Conservation (phyloP, 2,797 vertebrate genomes). For the Alca torda region DNA sequence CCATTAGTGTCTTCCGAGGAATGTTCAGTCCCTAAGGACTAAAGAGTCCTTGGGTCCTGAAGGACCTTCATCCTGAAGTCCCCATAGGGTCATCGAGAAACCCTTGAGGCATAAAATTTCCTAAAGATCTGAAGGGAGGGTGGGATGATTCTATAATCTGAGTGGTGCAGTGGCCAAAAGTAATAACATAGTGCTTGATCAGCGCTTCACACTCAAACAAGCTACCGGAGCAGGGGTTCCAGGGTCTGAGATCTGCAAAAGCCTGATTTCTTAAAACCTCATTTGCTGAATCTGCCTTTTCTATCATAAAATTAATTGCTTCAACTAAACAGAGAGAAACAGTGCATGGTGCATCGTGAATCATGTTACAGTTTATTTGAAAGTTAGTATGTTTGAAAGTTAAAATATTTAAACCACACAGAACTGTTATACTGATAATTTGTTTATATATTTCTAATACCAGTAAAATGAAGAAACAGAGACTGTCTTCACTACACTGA, state of each 20-base stretch:
- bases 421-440: background rate
- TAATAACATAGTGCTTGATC: constrained; percentile 27
- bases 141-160: background rate
- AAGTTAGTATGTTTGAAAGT: background rate
- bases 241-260: constrained; percentile 15
- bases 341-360: background rate
- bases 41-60: background rate
- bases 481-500: background rate
- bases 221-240: constrained; percentile 7
- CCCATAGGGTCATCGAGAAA: background rate
- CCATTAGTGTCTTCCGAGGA: background rate
- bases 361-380: background rate
- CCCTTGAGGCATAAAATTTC: background rate
- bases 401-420: background rate
- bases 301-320: constrained; percentile 32
- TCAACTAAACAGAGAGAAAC: background rate
- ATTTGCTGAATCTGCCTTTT: constrained; percentile 45
- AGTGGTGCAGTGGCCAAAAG: background rate
- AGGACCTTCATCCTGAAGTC: background rate
- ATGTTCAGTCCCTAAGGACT: background rate
- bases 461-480: background rate
- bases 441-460: background rate
- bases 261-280: background rate
- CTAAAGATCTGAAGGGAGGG: background rate
- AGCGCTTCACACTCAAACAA: background rate